Base-by-base conservation (phyloP, 2,888 invertebrate species). In the Acrobasis repandana region DNA sequence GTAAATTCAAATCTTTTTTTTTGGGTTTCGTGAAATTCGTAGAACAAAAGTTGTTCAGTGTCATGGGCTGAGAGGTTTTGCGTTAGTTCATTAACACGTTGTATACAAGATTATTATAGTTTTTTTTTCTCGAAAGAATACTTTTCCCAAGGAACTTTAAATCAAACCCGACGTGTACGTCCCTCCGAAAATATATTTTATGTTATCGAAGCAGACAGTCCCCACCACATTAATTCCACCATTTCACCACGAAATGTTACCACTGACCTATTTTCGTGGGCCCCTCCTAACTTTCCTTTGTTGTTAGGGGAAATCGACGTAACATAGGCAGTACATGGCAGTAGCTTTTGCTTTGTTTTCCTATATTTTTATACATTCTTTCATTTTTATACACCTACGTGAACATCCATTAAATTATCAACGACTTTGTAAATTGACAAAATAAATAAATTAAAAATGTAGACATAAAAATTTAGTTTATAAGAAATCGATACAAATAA, bases 251-350 rank as follows among this genome's bases (percentile, higher is more conserved):
- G 52, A 67, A 65, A 65, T 58, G 73, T 69, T 67, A 64, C 74
- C 69, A 69, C 63, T 78, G 78, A 77, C 78, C 78, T 75, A 78
- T 74, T 73, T 78, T 65, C 63, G 47, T 57, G 65, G 67, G 69
- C 66, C 64, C 65, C 72, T 65, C 73, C 71, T 65, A 59, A 52
- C 61, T 67, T 65, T 67, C 62, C 62, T 64, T 64, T 67, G 56
- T 57, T 58, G 58, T 61, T 58, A 64, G 56, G 64, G 65, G 61
- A 20, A 63, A 67, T 67, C 56, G 66, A 61, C 61, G 61, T 62
- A 63, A 65, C 64, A 61, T 43, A 38, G 33, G 46, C 51, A 46
- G n/a, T n/a, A n/a, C n/a, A n/a, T n/a, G 10, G 6, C 28, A 16
- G 18, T 49, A 49, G 14, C 11, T 2, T 6, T 11, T 11, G 11